phyloP scores from a whole-genome alignment of 2,113 vertebrate genomes.

The human (Homo sapiens) region DNA sequence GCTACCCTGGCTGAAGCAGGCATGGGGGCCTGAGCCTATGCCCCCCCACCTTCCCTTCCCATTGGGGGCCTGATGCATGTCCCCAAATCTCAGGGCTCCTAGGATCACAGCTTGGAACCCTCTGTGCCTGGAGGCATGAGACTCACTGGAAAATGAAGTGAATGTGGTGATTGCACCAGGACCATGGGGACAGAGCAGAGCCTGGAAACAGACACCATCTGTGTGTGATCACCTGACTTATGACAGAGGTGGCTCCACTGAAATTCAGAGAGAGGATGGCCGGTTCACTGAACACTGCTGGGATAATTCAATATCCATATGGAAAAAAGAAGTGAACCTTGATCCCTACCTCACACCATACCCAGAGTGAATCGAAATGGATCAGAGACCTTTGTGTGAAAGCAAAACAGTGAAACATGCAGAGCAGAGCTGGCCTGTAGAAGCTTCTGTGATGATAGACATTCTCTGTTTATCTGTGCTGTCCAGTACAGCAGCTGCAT shows the following conservation, averaged over 20 bases:
- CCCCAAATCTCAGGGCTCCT: neutral
- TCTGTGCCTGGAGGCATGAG: neutral
- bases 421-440: neutral
- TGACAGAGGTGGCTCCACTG: neutral
- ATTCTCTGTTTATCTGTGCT: neutral
- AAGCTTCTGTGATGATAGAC: neutral
- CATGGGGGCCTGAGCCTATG: fast-evolving
- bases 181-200: neutral
- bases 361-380: fast-evolving
- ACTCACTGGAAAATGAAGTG: neutral
- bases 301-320: too few relatives aligned
- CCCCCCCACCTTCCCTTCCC: too few relatives aligned
- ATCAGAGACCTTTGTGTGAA: neutral
- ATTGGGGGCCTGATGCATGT: neutral
- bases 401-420: neutral
- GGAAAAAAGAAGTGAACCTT: neutral
- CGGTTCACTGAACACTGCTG: too few relatives aligned
- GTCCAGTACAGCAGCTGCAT: fast-evolving
- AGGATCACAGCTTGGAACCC: neutral
- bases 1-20: neutral
- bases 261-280: neutral
- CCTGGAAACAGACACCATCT: fast-evolving
- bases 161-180: neutral
- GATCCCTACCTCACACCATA: neutral
- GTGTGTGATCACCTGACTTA: fast-evolving